A percentile compares a stretch with the other conserved stretches of the same genome.
These are phyloP conservation scores for Laterallus jamaicensis DNA, from an alignment of 2,113 vertebrate genomes.

Conservation along the genomic window DNA sequence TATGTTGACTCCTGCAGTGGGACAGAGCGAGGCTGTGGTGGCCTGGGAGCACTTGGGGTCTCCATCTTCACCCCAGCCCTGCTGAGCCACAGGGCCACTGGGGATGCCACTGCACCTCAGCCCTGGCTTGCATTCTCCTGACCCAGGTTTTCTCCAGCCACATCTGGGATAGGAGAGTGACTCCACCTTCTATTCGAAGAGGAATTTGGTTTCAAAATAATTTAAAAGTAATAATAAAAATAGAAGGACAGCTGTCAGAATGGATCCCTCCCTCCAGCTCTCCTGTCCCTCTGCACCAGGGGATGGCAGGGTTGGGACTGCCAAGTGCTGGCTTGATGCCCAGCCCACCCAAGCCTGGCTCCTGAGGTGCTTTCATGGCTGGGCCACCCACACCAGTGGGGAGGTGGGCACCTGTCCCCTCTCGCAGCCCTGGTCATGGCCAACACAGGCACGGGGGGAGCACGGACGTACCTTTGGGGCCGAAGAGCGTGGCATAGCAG, in stretches of 20 bases:
- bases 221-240: not conserved
- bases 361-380: not conserved
- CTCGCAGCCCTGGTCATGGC: not conserved
- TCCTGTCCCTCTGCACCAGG: not conserved
- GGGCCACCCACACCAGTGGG: rapidly evolving
- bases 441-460: rapidly evolving
- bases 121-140: not conserved
- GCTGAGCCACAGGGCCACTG: not conserved
- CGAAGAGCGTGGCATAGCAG: conserved; percentile 90
- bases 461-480: conserved; percentile 88
- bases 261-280: not conserved
- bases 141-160: not conserved
- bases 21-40: not conserved
- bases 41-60: not conserved
- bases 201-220: not conserved
- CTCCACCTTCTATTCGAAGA: conserved; percentile 49
- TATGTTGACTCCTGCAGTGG: conserved; percentile 89
- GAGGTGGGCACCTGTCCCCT: not conserved
- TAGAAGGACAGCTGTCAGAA: not conserved
- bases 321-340: not conserved
- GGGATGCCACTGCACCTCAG: rapidly evolving
- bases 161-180: not conserved
- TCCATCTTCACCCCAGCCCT: not conserved
- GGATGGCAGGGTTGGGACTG: not conserved
- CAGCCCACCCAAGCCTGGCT: not conserved